These are phyloP conservation scores for Xylophagus ater DNA, from an alignment of 2,888 invertebrate genomes.

Conservation along the genomic window DNA sequence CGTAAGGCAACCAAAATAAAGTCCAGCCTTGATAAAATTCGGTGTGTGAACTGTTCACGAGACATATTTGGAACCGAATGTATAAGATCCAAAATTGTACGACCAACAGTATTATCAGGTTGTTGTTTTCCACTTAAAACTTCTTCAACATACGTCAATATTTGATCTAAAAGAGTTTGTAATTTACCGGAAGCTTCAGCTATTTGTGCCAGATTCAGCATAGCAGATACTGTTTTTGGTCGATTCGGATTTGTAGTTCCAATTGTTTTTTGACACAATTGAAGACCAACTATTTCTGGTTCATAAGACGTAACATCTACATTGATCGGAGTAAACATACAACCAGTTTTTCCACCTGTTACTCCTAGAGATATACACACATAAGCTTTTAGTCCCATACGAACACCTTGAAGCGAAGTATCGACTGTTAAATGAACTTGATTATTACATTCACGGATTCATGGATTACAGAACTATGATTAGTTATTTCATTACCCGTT, in stretches of 20 bases:
- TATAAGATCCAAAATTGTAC: slow-evolving; percentile 73
- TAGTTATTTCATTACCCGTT: slow-evolving; percentile 86
- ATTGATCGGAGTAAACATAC: slow-evolving; percentile 85
- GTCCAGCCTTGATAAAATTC: too few species aligned
- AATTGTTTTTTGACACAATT: slow-evolving; percentile 68
- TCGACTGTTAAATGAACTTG: slow-evolving; percentile 88
- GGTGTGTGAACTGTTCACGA: slow-evolving; percentile 72
- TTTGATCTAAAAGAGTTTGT: slow-evolving; percentile 55
- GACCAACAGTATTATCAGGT: slow-evolving; percentile 70
- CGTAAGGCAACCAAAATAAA: too few species aligned
- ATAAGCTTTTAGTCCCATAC: slow-evolving; percentile 84
- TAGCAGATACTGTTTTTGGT: slow-evolving; percentile 48
- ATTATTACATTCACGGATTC: slow-evolving; percentile 79
- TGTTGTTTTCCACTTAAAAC: slow-evolving; percentile 61
- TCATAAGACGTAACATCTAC: slow-evolving; percentile 74
- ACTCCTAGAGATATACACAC: slow-evolving; percentile 81
- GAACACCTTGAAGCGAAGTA: slow-evolving; percentile 66
- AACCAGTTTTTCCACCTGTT: slow-evolving; percentile 75
- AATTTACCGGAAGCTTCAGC: slow-evolving; percentile 64
- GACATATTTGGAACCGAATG: slow-evolving; percentile 73
- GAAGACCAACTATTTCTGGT: slow-evolving; percentile 59
- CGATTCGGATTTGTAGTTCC: slow-evolving; percentile 37
- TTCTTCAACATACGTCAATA: slow-evolving; percentile 72
- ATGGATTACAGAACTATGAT: slow-evolving; percentile 86
- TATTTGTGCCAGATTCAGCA: slow-evolving; percentile 59